phyloP scores from a whole-genome alignment of 2,888 invertebrate genomes.

The Polia nebulosa region DNA sequence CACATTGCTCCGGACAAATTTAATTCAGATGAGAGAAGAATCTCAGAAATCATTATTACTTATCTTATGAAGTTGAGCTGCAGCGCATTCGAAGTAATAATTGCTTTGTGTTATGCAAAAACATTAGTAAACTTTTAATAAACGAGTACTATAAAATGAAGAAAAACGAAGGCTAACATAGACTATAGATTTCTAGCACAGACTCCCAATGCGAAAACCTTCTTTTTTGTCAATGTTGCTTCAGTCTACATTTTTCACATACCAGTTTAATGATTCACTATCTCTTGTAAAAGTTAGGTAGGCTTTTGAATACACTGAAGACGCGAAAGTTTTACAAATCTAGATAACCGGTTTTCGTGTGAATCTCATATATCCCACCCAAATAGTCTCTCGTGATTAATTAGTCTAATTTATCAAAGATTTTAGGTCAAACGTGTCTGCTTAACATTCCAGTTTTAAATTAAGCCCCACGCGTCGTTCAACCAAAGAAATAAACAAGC shows the following conservation, averaged over 20 bases:
- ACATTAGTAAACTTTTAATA: not conserved
- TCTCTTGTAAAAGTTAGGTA: not conserved
- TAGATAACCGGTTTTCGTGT: conserved; percentile 14
- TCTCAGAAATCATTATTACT: conserved; percentile 64
- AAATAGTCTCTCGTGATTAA: conserved; percentile 34
- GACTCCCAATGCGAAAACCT: no score
- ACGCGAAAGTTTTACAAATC: not conserved
- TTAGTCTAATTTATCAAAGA: conserved; percentile 45
- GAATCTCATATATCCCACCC: conserved; percentile 14
- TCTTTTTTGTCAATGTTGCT: not conserved
- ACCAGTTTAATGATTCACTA: not conserved
- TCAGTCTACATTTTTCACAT: not conserved
- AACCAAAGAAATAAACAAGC: conserved; percentile 41
- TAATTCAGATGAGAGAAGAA: conserved; percentile 74
- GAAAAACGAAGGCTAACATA: no score
- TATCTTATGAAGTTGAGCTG: conserved; percentile 50
- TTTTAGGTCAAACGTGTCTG: conserved; percentile 49
- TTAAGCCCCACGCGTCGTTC: conserved; percentile 57
- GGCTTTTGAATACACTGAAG: conserved; percentile 11
- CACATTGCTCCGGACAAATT: conserved; percentile 79
- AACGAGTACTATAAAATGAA: not conserved
- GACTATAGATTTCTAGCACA: no score
- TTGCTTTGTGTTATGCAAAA: conserved; percentile 23
- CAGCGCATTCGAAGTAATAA: conserved; percentile 34
- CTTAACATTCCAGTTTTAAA: conserved; percentile 36